Evolutionary conservation across 2,113 vertebrate genomes (phyloP), one percentile per base, ranked within the genome.

Genomic region (Mixornis gularis): DNA sequence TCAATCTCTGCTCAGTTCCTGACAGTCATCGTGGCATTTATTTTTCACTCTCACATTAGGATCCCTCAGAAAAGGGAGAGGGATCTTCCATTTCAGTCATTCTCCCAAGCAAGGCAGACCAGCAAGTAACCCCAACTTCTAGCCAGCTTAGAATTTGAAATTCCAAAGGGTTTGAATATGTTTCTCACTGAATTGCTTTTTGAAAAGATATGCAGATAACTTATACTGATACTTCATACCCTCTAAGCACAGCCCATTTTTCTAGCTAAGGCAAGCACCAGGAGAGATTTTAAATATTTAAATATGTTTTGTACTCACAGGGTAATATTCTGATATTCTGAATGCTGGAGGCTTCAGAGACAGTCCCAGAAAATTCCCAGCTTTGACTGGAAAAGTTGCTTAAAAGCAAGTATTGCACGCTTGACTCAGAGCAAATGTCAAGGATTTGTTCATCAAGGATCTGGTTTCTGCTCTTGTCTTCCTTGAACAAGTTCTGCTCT

Each of bases 21-120:
- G 66, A 53, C 41, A 51, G 53, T n/a, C 53, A n/a, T 0, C 0
- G 0, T n/a, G 20, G 34, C 18, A 44, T 69, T 84, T 68, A n/a
- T 49, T 91, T 92, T 44, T 89, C 49, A 32, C 10, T 76, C 24
- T 71, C 13, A 7, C 20, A 12, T 71, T 72, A 69, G 22, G 59
- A 68, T 32, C 7, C 19, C 44, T 64, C 32, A 27, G 34, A 51
- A 82, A 79, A 76, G 6, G 6, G 21, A 87, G 85, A 71, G 15
- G 10, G 4, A 48, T 62, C 6, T 46, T 19, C n/a, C 16, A 19
- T 41, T 60, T 82, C 71, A 62, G 36, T 27, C 52, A 64, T 20
- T 26, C 30, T 26, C 21, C 26, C 58, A 85, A 19, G 22, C 32
- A 49, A 66, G 13, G 5, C 44, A 74, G 63, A 79, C 43, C 24